Base-by-base conservation (phyloP, 2,797 vertebrate genomes). In the Aulostomus chinensis region DNA sequence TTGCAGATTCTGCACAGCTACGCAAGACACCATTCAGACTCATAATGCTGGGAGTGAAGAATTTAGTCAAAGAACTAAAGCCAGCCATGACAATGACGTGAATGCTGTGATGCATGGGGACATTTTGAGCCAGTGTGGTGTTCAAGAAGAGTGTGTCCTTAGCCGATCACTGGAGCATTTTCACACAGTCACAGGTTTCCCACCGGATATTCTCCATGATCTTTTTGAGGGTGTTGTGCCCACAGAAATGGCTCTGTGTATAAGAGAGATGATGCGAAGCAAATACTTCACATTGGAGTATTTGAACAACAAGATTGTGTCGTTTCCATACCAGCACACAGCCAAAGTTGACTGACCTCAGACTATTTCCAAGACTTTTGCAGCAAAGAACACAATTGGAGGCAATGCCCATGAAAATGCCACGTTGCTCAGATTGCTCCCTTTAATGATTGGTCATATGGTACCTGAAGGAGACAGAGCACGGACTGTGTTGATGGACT, bases 401-500 rank as follows among this genome's bases (percentile, higher is more conserved):
- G 57, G 57, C 2, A 65, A 50, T 51, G 45, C 12, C 7, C 52
- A 64, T 34, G 29, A 53, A 13, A 46, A 53, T 26, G 10, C 4
- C 11, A 48, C 40, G 3, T 34, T 46, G 34, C 9, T 46, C 0
- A 29, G 30, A 46, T n/a, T 45, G 3, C 43, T 61, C 3, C 40
- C 46, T n/a, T 39, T 61, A 1, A 34, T 54, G 14, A 32, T 42
- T 35, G 46, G 39, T 8, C 2, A 15, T 16, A 24, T 0, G 10
- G 21, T 57, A 11, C 39, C 43, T 11, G 40, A 58, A 2, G 53
- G 16, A 3, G 60, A 50, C 46, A 18, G 34, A 10, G 34, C 47
- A 6, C 46, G 39, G 39, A 45, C 22, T 24, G 24, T 46, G 12
- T 8, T 58, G 0, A 53, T 61, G 41, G 40, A 61, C 13, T 39